Conservation (phyloP, 2,797 vertebrate species). For the Rhinichthys osculus region DNA sequence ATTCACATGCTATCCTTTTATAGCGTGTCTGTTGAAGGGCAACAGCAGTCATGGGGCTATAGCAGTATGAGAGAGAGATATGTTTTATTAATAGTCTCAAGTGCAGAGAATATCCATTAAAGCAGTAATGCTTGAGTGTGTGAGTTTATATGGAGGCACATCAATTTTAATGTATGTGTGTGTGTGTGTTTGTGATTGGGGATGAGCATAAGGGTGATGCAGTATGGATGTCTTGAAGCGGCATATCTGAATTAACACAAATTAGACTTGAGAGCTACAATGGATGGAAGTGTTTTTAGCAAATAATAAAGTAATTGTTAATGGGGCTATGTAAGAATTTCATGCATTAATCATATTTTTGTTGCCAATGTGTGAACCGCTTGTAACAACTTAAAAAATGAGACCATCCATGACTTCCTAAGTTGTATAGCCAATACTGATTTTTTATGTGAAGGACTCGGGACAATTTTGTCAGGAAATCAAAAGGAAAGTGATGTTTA, state of each 20-base stretch:
- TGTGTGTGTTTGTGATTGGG: background rate
- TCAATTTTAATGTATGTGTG: background rate
- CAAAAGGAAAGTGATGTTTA: too few relatives aligned
- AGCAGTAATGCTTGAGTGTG: constrained; percentile 22
- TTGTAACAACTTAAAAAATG: too few relatives aligned
- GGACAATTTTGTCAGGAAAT: too few relatives aligned
- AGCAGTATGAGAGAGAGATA: constrained; percentile 48
- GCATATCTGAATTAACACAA: background rate
- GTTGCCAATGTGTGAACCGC: too few relatives aligned
- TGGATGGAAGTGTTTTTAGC: background rate
- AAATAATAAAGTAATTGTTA: too few relatives aligned
- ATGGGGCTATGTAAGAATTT: too few relatives aligned
- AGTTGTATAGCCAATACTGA: too few relatives aligned
- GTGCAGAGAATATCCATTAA: constrained; percentile 46
- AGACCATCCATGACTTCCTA: too few relatives aligned
- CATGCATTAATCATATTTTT: too few relatives aligned
- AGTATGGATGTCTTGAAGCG: background rate
- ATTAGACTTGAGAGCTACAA: background rate
- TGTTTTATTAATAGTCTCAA: constrained; percentile 74
- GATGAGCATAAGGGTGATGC: background rate
- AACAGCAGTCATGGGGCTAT: constrained; percentile 60
- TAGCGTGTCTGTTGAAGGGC: constrained; percentile 69
- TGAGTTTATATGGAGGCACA: background rate
- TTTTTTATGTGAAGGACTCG: too few relatives aligned
- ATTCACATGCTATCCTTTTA: constrained; percentile 47